Evolutionary conservation across 2,797 vertebrate species (phyloP).

Genomic region (Botia kubotai): DNA sequence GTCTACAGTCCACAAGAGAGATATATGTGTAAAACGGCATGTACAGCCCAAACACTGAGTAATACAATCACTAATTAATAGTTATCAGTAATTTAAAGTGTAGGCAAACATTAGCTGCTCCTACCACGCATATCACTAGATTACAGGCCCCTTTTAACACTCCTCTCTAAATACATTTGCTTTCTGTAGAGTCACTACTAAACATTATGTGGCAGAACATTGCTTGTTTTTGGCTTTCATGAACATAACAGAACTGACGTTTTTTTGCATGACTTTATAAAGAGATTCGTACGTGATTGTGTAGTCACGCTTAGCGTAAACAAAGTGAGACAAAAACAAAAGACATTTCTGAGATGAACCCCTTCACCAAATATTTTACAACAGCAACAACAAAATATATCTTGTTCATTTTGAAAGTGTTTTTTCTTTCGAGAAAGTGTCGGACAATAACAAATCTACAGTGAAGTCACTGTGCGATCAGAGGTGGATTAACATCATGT

Average conservation of each 20-base stretch:
- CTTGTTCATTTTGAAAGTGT: constrained; percentile 38
- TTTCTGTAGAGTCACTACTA: constrained; percentile 2
- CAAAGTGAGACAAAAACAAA: neutral
- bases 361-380: constrained; percentile 45
- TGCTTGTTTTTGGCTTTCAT: constrained; percentile 30
- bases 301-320: neutral
- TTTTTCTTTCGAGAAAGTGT: constrained; percentile 46
- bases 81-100: no score
- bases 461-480: constrained; percentile 26
- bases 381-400: constrained; percentile 51
- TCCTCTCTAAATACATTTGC: neutral
- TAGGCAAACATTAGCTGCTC: no score
- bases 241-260: neutral
- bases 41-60: neutral
- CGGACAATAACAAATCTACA: constrained; percentile 67
- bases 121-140: neutral
- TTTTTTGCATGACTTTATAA: neutral
- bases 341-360: constrained; percentile 9
- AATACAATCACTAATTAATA: neutral
- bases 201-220: constrained; percentile 26
- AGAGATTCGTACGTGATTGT: neutral
- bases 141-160: neutral
- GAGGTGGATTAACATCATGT: constrained; percentile 3
- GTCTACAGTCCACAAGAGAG: constrained; percentile 23
- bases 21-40: constrained; percentile 24